A percentile compares a stretch with the other conserved stretches of the same genome.
phyloP scores from a whole-genome alignment of 2,797 vertebrate species.

The Columba guinea region DNA sequence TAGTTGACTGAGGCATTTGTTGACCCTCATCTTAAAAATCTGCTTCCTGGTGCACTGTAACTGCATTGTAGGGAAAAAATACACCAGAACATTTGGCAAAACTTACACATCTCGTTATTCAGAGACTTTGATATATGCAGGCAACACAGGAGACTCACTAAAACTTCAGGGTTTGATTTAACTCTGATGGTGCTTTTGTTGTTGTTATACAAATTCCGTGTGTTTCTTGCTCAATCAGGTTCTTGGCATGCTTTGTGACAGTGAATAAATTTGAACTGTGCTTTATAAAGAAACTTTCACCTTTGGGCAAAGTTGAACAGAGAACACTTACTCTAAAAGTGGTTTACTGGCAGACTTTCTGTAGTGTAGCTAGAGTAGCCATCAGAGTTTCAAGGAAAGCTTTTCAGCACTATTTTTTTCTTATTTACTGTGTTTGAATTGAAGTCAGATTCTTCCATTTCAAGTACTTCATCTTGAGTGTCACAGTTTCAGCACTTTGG shows the following conservation, averaged over 20 bases:
- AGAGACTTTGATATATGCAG: neutral
- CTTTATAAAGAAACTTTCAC: constrained; percentile 49
- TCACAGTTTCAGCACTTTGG: neutral
- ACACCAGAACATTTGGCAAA: neutral
- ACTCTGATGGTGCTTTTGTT: neutral
- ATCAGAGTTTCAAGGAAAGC: neutral
- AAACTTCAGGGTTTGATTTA: neutral
- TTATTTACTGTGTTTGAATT: constrained; percentile 9
- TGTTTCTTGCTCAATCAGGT: constrained; percentile 3
- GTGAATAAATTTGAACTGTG: constrained; percentile 11
- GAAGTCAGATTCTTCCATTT: constrained; percentile 30
- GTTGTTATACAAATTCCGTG: neutral
- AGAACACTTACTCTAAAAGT: neutral
- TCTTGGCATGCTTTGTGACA: constrained; percentile 31
- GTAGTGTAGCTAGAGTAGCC: neutral
- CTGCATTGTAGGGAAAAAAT: neutral
- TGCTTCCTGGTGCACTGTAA: neutral
- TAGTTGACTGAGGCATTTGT: neutral
- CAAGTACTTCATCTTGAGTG: neutral
- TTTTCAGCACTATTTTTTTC: neutral
- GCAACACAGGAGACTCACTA: neutral
- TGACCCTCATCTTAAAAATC: neutral
- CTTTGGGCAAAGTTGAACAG: constrained; percentile 46
- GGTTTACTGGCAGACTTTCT: neutral
- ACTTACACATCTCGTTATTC: neutral